Evolutionary conservation across 2,888 invertebrate species (phyloP), one percentile per base, ranked within the genome.

Genomic region (Drosophila kambysellisi): DNA sequence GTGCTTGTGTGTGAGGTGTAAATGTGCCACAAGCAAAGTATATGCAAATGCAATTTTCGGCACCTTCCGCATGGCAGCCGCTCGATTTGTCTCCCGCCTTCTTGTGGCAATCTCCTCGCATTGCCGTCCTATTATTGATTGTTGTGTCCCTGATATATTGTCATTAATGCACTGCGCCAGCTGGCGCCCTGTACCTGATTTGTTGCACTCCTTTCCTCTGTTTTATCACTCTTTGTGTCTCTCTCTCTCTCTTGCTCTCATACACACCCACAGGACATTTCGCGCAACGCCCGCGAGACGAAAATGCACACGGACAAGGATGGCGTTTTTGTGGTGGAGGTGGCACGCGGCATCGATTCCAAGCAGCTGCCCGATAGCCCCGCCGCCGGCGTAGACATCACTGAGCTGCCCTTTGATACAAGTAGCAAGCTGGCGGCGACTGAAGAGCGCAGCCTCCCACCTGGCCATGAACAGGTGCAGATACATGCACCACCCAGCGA

Each of bases 281-380:
- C 95, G 33, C 95, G 95, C 74, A 95, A 96, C 79, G 95, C 96
- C 4, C 94, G 96, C 37, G 96, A 96, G 91, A 96, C 96, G 0
- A 96, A 96, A 88, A 95, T 96, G 95, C 96, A 96, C 86, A 93
- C 94, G 7, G 95, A 96, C 74, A 95, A 96, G 88, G 95, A 96
- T 70, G 96, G 96, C 1, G 96, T 96, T 41, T 96, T 96, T 83
- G 96, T 96, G 5, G 96, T 96, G 1, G 96, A 96, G 91, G 96
- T 94, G 88, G 89, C 95, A 89, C 91, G 95, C 82, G 90, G 94
- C 91, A 80, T 92, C 86, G 91, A 94, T 92, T 89, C 94, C 78
- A 91, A 94, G 91, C 78, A 92, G 29, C 91, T 79, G 88, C 93
- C 85, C 0, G 88, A 89, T 0, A 92, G 91, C 48, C 83, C 91